Evolutionary conservation across 1,140 invertebrate species (phyloP), one percentile per base, ranked within the genome.

Genomic region (Aphelenchoides besseyi): DNA sequence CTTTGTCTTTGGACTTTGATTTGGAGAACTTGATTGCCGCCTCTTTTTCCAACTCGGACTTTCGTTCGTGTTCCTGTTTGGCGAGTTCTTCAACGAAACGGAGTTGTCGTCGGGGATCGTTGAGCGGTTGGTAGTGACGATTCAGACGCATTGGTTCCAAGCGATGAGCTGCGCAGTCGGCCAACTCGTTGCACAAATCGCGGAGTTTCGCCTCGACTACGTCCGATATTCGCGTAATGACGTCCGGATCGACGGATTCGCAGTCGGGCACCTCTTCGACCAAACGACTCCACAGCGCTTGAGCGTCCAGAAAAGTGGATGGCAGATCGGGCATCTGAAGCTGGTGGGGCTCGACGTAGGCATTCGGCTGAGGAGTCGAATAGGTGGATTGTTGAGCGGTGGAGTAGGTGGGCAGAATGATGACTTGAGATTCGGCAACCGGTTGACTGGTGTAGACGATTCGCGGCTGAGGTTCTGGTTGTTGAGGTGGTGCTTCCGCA

Each of bases 1-100:
- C 77, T n/a, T 78, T 69, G 41, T 76, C 76, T 36, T 76, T 76
- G 48, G 41, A 57, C 55, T 77, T 76, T 35, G 63, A 71, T 57
- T 77, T 77, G 23, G 77, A 33, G 18, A 66, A 35, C 36, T 73
- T 68, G 37, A 77, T 16, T 26, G 76, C 36, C 3, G 77, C 78
- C 35, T 77, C 75, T 12, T 63, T 57, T 36, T 77, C 75, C n/a
- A 54, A 30, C 28, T 37, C 72, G 54, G 74, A 69, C 30, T 76
- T 54, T n/a, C 41, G 54, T 18, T 71, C 64, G 64, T 69, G 52
- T 1, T 55, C 75, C 5, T 59, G 55, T 33, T 54, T 33, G n/a
- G 76, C 75, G 35, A 69, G 29, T 12, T 77, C 76, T 29, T 77
- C 75, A 54, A 77, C 63, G 52, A 79, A 77, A n/a, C 73, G 59